A percentile compares a stretch with the other conserved stretches of the same genome.
Conservation (phyloP, 2,113 vertebrate species). For the Peromyscus leucopus region DNA sequence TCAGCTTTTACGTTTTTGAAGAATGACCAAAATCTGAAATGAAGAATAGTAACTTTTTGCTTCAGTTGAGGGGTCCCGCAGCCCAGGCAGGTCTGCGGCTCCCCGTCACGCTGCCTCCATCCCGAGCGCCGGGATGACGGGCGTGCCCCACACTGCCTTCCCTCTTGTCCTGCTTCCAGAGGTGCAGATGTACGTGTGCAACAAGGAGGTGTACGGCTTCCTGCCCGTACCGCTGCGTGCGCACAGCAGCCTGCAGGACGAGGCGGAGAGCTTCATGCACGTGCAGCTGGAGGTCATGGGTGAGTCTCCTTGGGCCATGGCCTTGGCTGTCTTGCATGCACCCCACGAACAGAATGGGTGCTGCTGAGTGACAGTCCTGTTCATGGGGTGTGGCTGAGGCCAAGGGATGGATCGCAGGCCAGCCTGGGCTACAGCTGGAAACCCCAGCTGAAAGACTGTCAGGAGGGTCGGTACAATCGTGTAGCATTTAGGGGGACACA, state of each 20-base stretch:
- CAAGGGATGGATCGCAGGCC: too few species aligned
- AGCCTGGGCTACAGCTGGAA: neutral
- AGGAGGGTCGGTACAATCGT: neutral
- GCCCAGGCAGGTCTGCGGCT: neutral
- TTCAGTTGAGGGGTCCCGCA: neutral
- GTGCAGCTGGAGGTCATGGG: slow-evolving; percentile 92
- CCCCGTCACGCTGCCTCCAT: neutral
- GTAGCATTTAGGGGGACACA: neutral
- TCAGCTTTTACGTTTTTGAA: neutral
- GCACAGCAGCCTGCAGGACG: slow-evolving; percentile 92
- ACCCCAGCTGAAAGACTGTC: neutral
- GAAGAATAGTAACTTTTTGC: too few species aligned
- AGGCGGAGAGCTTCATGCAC: slow-evolving; percentile 94
- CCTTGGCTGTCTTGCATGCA: too few species aligned
- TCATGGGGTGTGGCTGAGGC: neutral
- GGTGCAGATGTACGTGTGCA: slow-evolving; percentile 95
- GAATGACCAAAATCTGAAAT: neutral
- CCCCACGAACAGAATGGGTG: neutral
- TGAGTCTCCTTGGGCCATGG: slow-evolving; percentile 80
- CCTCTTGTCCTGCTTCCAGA: slow-evolving; percentile 82
- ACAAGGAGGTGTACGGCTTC: slow-evolving; percentile 92
- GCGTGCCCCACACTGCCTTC: accelerated
- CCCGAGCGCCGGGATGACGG: neutral
- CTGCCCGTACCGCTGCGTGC: slow-evolving; percentile 92
- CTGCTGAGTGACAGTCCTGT: neutral